phyloP scores from a whole-genome alignment of 2,888 invertebrate genomes.

The Xanthia togata region DNA sequence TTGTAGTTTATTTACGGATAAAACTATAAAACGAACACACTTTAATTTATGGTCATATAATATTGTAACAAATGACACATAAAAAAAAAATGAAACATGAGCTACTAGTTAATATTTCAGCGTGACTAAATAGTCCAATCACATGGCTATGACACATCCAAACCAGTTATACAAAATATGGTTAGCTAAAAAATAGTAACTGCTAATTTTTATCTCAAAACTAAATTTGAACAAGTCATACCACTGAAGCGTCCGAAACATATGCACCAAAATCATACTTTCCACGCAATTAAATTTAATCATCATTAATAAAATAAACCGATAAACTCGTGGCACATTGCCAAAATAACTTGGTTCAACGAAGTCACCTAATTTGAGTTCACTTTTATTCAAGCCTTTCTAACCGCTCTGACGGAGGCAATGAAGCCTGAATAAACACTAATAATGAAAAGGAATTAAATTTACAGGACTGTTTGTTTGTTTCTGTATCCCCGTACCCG shows the following conservation, averaged over 20 bases:
- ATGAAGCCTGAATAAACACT: slow-evolving; percentile 67
- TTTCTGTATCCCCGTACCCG: slow-evolving; percentile 61
- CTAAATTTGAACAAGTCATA: background rate
- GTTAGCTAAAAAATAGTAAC: background rate
- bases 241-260: background rate
- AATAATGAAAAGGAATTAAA: slow-evolving; percentile 71
- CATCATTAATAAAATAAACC: slow-evolving; percentile 39
- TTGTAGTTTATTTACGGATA: background rate
- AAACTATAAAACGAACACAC: background rate
- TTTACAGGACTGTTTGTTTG: slow-evolving; percentile 71
- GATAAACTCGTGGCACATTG: slow-evolving; percentile 33
- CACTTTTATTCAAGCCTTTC: slow-evolving; percentile 59
- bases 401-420: slow-evolving; percentile 49
- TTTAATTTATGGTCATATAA: background rate
- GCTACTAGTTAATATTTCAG: background rate
- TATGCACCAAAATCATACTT: slow-evolving; percentile 32
- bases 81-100: slow-evolving; percentile 22
- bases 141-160: background rate
- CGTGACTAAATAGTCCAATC: background rate
- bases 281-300: slow-evolving; percentile 33
- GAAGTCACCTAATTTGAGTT: slow-evolving; percentile 54
- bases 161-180: background rate
- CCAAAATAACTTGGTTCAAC: slow-evolving; percentile 47
- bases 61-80: slow-evolving; percentile 3
- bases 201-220: background rate